A percentile compares a stretch with the other conserved stretches of the same genome.
Conservation (phyloP, 1,140 invertebrate genomes). For the Musca domestica region DNA sequence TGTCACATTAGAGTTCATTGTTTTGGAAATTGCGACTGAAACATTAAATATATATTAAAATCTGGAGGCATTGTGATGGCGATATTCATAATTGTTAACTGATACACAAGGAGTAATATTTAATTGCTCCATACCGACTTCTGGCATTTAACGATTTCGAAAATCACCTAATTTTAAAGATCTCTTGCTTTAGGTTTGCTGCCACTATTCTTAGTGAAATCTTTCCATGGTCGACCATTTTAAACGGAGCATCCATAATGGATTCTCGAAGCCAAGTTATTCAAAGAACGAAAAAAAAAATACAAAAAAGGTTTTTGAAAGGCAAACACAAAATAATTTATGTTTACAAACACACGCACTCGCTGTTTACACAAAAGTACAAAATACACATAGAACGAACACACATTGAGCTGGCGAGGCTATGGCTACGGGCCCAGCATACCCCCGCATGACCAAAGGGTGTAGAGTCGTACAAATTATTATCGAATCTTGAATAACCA, state of each 20-base stretch:
- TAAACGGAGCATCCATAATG: constrained; percentile 12
- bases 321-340: constrained; percentile 16
- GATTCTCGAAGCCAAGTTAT: no score
- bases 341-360: constrained; percentile 1
- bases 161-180: no score
- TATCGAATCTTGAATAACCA: background rate
- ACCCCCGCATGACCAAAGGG: constrained; percentile 8
- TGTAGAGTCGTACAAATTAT: background rate
- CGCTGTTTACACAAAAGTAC: background rate
- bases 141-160: no score
- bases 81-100: no score
- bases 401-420: no score
- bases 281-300: background rate
- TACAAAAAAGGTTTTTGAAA: constrained; percentile 7
- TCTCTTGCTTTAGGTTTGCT: background rate
- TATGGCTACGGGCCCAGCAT: background rate
- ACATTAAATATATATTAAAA: no score
- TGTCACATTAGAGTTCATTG: no score
- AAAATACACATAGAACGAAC: constrained; percentile 9
- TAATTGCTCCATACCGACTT: no score
- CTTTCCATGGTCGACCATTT: background rate
- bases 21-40: no score
- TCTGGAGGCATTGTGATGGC: no score
- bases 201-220: background rate
- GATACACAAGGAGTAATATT: no score